phyloP scores from a whole-genome alignment of 2,888 invertebrate genomes.

The Argynnis bischoffii region DNA sequence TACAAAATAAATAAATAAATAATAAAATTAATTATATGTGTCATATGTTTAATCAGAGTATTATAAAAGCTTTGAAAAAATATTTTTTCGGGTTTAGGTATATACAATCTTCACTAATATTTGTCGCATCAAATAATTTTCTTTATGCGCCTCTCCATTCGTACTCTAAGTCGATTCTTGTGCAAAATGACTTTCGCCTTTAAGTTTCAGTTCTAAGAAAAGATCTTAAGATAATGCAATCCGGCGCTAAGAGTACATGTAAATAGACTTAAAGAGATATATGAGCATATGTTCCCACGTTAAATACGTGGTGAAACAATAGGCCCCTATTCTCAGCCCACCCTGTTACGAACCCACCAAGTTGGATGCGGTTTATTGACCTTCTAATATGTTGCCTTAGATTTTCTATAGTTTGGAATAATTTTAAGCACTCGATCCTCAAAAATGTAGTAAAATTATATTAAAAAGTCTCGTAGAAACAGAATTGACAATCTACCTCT shows the following conservation, averaged over 20 bases:
- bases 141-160: no score
- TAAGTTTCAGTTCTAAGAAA: constrained; percentile 15
- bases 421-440: not conserved
- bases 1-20: no score
- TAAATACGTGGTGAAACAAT: constrained; percentile 64
- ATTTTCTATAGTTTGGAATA: constrained; percentile 22
- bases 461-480: no score
- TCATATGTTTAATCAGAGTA: no score
- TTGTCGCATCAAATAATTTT: no score
- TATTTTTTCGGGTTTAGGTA: no score
- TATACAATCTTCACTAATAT: no score
- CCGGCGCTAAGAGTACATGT: constrained; percentile 37
- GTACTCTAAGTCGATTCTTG: not conserved
- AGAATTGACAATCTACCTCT: no score
- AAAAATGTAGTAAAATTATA: not conserved
- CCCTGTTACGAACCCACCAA: constrained; percentile 57
- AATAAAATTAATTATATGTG: no score
- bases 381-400: constrained; percentile 42
- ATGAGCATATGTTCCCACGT: constrained; percentile 63
- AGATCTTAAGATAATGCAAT: constrained; percentile 17
- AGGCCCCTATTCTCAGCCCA: constrained; percentile 73
- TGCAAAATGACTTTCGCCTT: constrained; percentile 5
- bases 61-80: no score
- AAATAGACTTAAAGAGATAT: constrained; percentile 35
- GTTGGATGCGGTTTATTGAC: constrained; percentile 54